Percentiles rank a stretch among this genome's conserved stretches.
Conservation (phyloP, 1,140 invertebrate genomes). For the Capitella teleta region DNA sequence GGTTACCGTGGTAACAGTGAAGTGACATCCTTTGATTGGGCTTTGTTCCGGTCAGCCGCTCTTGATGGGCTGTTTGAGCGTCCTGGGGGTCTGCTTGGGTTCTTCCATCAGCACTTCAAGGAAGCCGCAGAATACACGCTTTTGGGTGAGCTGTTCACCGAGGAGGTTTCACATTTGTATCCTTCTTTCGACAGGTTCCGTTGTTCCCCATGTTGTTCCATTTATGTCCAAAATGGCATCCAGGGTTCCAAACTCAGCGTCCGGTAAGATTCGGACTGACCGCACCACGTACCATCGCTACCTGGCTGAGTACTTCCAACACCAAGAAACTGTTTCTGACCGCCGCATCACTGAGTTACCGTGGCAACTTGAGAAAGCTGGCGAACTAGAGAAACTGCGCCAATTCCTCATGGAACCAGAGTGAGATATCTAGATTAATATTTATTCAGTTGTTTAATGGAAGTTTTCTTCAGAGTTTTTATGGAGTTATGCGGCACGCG, state of each 20-base stretch:
- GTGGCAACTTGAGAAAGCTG: constrained; percentile 29
- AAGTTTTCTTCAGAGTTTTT: constrained; percentile 1
- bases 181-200: constrained; percentile 1
- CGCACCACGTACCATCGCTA: constrained; percentile 19
- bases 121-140: constrained; percentile 33
- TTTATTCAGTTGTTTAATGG: background rate
- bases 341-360: constrained; percentile 25
- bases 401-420: constrained; percentile 20
- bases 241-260: too few relatives aligned
- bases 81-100: constrained; percentile 26
- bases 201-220: too few relatives aligned
- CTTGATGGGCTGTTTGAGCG: constrained; percentile 21
- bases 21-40: constrained; percentile 31
- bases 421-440: constrained; percentile 14
- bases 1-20: constrained; percentile 27
- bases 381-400: constrained; percentile 18
- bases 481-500: background rate
- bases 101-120: constrained; percentile 31
- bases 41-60: constrained; percentile 23
- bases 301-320: constrained; percentile 23
- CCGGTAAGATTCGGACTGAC: too few relatives aligned
- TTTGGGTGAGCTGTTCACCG: constrained; percentile 24
- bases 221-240: too few relatives aligned
- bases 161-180: background rate
- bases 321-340: constrained; percentile 16